Evolutionary conservation across 1,140 invertebrate genomes (phyloP), one percentile per base, ranked within the genome.

Genomic region (Drosophila ohnishii): DNA sequence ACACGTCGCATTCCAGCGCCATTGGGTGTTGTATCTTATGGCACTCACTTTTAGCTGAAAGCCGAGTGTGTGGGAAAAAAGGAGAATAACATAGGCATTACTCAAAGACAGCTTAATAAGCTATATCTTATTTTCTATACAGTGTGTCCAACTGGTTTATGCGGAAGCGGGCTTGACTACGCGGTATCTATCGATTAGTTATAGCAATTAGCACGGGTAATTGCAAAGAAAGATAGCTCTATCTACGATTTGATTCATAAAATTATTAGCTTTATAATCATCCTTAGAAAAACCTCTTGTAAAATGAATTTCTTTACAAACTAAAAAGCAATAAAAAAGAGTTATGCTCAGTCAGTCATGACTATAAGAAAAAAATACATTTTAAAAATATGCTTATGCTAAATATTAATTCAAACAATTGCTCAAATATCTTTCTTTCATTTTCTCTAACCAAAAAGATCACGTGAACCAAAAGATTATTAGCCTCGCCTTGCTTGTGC

Each of bases 61-160:
- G 10, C 7, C 3, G n/a, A 22, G 13, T n/a, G 5, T 40, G 35
- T 62, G 60, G 51, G 16, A 63, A 40, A 30, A n/a, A 22, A 14
- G 22, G 25, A 40, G 19, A 58, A 55, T 13, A 34, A 7, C 11
- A 35, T 14, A 25, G 22, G n/a, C 44, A 58, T 45, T 45, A 35
- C 32, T 25, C 19, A 35, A 45, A 56, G 22, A 5, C 65, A 30
- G 3, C 28, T 19, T 19, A 53, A 30, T 22, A 22, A 35, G 30
- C 11, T 28, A 30, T 34, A 4, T 32, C 25, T 45, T 67, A 32
- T 25, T 30, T 16, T 35, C 11, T 13, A 39, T 39, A 7, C n/a
- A 13, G 63, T 69, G 48, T 47, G 40, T 37, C 14, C 25, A 70
- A 70, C 63, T 53, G 39, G 48, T 9, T 70, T 57, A 69, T 57